Evolutionary conservation across 2,888 invertebrate species (phyloP).

Genomic region (Cosmia trapezina): DNA sequence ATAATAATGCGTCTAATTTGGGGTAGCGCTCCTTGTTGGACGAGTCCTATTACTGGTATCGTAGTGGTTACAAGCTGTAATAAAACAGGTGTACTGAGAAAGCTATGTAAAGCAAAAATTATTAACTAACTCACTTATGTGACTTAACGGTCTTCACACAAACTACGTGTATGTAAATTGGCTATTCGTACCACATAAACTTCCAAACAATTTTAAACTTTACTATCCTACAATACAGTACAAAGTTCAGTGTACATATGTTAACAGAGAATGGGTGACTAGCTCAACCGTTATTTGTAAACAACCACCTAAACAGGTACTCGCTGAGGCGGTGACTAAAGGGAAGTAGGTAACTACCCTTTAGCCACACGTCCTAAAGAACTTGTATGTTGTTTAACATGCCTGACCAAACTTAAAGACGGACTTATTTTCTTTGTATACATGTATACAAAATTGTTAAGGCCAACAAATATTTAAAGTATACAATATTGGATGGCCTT

Average conservation of each 20-base stretch:
- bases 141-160: conserved; percentile 40
- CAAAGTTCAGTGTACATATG: neutral
- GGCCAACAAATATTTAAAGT: no score
- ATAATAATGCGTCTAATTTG: no score
- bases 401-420: conserved; percentile 19
- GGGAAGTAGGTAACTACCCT: conserved; percentile 31
- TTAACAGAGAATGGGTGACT: conserved; percentile 26
- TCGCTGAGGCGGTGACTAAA: conserved; percentile 44
- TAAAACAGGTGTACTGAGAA: neutral
- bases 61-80: no score
- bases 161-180: conserved; percentile 45
- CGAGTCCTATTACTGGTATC: no score
- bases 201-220: conserved; percentile 16
- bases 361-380: conserved; percentile 19
- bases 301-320: conserved; percentile 48
- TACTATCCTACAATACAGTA: accelerated
- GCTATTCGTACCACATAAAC: conserved; percentile 9
- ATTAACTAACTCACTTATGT: conserved; percentile 23
- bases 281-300: conserved; percentile 54
- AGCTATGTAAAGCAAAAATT: conserved; percentile 5
- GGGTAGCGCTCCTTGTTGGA: no score
- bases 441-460: neutral
- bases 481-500: no score
- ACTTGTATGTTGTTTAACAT: conserved; percentile 7
- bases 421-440: neutral